Conservation (phyloP, 1,140 invertebrate species). For the Macrocentrus cingulum region DNA sequence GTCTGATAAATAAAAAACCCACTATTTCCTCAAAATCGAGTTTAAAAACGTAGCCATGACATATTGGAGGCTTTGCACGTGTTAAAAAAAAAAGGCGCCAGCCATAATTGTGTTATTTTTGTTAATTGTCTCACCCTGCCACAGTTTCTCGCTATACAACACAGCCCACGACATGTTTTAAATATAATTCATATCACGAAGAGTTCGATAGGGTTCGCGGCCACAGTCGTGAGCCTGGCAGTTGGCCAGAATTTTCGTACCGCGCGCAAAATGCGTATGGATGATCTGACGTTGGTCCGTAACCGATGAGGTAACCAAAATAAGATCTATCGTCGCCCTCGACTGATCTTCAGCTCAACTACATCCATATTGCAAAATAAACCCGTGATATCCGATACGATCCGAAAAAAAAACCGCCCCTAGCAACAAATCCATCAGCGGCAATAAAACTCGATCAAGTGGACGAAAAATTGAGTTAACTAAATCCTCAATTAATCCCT, state of each 20-base stretch:
- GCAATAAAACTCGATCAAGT: background rate
- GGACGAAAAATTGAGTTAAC: no score
- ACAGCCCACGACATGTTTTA: slow-evolving; percentile 28
- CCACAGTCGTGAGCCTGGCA: slow-evolving; percentile 24
- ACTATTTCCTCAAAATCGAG: no score
- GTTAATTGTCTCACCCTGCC: slow-evolving; percentile 22
- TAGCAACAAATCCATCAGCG: background rate
- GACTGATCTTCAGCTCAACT: slow-evolving; percentile 14
- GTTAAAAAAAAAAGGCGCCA: no score
- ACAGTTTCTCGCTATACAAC: background rate
- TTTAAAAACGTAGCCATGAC: no score
- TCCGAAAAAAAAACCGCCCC: background rate
- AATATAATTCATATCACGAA: slow-evolving; percentile 48
- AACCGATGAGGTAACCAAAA: slow-evolving; percentile 45
- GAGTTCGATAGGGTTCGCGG: slow-evolving; percentile 44
- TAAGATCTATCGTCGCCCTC: slow-evolving; percentile 38
- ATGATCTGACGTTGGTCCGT: slow-evolving; percentile 39
- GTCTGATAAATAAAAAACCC: no score
- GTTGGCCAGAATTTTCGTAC: slow-evolving; percentile 48
- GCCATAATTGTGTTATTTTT: background rate
- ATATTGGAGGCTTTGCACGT: no score
- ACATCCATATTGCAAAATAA: slow-evolving; percentile 7
- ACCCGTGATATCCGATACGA: slow-evolving; percentile 4
- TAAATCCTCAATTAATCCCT: no score
- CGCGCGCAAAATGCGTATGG: slow-evolving; percentile 46